A percentile compares a stretch with the other conserved stretches of the same genome.
Evolutionary conservation across 2,797 vertebrate species (phyloP).

Genomic region (Lagodon rhomboides): DNA sequence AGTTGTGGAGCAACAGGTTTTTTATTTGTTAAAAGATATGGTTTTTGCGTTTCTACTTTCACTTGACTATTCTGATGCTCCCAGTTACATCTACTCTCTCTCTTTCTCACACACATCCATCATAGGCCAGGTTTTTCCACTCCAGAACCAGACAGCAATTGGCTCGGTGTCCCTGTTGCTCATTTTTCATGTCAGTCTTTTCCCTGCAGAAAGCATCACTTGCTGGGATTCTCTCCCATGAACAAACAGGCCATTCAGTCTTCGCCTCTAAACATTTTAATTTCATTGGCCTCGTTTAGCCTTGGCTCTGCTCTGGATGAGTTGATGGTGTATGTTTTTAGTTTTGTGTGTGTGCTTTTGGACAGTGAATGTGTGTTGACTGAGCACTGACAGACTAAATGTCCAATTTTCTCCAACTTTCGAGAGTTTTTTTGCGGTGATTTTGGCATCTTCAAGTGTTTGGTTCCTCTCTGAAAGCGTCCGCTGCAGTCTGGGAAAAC

Average conservation of each 20-base stretch:
- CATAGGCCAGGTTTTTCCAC: constrained; percentile 69
- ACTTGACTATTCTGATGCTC: constrained; percentile 28
- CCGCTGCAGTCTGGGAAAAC: constrained; percentile 41
- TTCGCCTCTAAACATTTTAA: constrained; percentile 74
- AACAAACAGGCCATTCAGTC: constrained; percentile 79
- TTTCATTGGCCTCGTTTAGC: constrained; percentile 69
- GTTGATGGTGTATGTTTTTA: constrained; percentile 55
- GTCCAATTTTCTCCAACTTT: constrained; percentile 59
- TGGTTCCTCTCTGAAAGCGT: constrained; percentile 54
- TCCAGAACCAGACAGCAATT: constrained; percentile 63
- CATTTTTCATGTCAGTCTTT: constrained; percentile 79
- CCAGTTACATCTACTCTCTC: constrained; percentile 15
- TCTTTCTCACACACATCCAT: constrained; percentile 46
- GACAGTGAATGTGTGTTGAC: constrained; percentile 62
- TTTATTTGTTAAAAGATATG: not conserved
- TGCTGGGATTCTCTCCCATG: constrained; percentile 69
- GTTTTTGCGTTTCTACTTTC: constrained; percentile 17
- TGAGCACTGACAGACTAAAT: constrained; percentile 62
- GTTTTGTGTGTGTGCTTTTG: constrained; percentile 50
- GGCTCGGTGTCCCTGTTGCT: constrained; percentile 58
- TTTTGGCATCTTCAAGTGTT: constrained; percentile 40
- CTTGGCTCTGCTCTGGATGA: constrained; percentile 59
- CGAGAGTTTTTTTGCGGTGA: constrained; percentile 33
- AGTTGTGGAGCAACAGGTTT: not conserved
- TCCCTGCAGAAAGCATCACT: constrained; percentile 71